Conservation (phyloP, 2,113 vertebrate genomes). For the Paradisaea rubra region DNA sequence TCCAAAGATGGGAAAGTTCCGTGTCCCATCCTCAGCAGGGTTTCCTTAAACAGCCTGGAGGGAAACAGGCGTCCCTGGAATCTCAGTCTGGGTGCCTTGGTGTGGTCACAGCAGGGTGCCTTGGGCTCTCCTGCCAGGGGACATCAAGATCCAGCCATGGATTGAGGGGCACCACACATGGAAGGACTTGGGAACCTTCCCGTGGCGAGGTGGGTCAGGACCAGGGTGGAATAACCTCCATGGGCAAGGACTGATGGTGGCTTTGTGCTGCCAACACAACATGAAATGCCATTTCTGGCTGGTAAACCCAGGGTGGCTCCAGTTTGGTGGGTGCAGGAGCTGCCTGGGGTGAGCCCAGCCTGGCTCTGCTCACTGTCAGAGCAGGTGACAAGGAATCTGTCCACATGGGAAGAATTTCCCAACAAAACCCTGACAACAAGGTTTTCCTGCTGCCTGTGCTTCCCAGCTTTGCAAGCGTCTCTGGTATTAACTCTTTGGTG, state of each 20-base stretch:
- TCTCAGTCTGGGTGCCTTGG: not conserved
- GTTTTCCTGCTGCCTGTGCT: not conserved
- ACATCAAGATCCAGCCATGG: not conserved
- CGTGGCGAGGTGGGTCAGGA: accelerated
- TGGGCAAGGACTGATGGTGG: not conserved
- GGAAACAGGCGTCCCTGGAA: not conserved
- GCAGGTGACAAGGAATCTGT: not conserved
- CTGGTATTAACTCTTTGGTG: not conserved
- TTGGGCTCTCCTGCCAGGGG: not conserved
- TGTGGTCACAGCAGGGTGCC: not conserved
- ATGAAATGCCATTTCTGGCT: not conserved
- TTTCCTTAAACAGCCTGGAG: not conserved
- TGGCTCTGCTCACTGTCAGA: not conserved
- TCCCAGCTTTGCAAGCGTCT: not conserved
- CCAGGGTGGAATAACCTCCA: not conserved
- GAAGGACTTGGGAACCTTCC: not conserved
- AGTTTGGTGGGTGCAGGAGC: not conserved
- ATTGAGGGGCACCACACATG: not conserved
- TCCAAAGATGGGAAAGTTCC: not conserved
- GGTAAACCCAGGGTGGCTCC: not conserved
- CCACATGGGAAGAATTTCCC: not conserved
- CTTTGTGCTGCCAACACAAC: not conserved
- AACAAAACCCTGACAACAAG: not conserved
- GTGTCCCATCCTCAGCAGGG: not conserved
- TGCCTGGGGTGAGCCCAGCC: not conserved